Evolutionary conservation across 2,797 vertebrate genomes (phyloP).

Genomic region (Cryptoprocta ferox): DNA sequence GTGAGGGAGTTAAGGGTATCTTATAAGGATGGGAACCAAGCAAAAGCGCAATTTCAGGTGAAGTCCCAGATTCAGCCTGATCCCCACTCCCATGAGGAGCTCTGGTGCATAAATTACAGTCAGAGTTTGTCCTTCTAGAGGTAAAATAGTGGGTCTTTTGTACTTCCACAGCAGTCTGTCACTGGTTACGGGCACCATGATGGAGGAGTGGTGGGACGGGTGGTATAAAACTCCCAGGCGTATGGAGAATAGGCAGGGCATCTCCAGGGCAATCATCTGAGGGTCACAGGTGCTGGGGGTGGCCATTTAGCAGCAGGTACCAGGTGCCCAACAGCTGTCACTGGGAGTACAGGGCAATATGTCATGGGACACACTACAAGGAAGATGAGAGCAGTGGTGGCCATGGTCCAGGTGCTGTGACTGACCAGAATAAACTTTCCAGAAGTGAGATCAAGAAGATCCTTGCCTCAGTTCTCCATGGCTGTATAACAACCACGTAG

Average conservation of each 20-base stretch:
- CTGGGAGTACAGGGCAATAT: neutral
- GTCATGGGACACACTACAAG: neutral
- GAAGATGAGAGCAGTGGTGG: neutral
- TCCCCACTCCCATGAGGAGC: neutral
- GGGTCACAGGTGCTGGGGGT: rapidly evolving
- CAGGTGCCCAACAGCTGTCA: too few relatives aligned
- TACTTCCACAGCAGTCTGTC: neutral
- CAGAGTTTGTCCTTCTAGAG: neutral
- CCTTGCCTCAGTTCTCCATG: neutral
- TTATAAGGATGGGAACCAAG: neutral
- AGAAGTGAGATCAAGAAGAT: neutral
- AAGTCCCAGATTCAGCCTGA: neutral
- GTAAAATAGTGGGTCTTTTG: neutral
- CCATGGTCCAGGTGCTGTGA: neutral
- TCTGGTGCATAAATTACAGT: neutral
- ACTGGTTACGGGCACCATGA: neutral
- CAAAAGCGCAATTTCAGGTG: neutral
- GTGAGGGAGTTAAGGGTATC: neutral
- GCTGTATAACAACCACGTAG: rapidly evolving
- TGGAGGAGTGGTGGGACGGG: neutral
- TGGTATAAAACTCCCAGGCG: neutral
- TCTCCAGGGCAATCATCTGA: neutral
- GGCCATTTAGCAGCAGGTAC: neutral
- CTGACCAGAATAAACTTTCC: neutral
- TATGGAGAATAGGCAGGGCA: rapidly evolving